A percentile compares a stretch with the other conserved stretches of the same genome.
Evolutionary conservation across 2,888 invertebrate genomes (phyloP).

Genomic region (Saturnia pavonia): DNA sequence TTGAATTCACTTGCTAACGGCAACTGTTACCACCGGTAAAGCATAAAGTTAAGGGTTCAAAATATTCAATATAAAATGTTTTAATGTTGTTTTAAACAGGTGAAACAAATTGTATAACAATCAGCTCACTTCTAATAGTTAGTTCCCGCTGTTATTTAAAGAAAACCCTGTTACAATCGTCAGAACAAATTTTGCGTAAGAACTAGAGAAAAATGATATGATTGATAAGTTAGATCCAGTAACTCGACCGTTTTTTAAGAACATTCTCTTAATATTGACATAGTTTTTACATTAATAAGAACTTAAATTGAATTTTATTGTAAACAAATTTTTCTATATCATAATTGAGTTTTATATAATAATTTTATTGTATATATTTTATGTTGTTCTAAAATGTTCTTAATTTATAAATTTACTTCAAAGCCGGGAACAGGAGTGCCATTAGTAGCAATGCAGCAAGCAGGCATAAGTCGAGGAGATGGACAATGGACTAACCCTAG

Average conservation of each 20-base stretch:
- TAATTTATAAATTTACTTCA: background rate
- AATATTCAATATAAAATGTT: background rate
- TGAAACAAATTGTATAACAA: background rate
- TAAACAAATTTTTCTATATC: too few relatives aligned
- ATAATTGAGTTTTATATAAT: too few relatives aligned
- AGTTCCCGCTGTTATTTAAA: background rate
- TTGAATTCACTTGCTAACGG: background rate
- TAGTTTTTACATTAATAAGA: too few relatives aligned
- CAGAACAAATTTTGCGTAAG: background rate
- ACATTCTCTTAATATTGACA: too few relatives aligned
- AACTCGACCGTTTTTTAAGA: background rate
- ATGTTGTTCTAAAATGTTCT: background rate
- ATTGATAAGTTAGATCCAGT: background rate
- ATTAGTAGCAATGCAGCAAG: constrained; percentile 86
- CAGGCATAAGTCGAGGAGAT: constrained; percentile 82
- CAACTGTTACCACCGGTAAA: too few relatives aligned
- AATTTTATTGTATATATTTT: background rate
- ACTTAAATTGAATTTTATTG: too few relatives aligned
- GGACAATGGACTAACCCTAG: constrained; percentile 69
- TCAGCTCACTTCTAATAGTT: background rate
- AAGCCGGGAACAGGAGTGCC: constrained; percentile 80
- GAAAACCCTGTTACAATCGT: background rate
- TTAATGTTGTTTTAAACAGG: background rate
- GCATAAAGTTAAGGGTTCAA: background rate
- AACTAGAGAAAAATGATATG: background rate